Evolutionary conservation across 2,888 invertebrate genomes (phyloP).

Genomic region (Lasius platythorax): DNA sequence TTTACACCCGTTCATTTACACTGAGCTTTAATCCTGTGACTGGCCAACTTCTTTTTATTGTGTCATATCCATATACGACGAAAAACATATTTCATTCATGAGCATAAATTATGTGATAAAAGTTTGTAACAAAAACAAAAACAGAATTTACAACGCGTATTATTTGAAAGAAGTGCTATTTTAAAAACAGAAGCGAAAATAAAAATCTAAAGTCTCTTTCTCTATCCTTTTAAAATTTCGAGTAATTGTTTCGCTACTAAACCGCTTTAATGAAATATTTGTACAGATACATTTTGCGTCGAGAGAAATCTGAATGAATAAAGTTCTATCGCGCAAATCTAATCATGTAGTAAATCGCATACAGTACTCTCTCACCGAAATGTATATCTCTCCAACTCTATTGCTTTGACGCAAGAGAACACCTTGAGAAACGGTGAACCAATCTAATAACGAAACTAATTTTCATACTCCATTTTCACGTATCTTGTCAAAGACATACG

Average conservation of each 20-base stretch:
- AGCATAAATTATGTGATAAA: constrained; percentile 40
- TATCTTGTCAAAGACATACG: constrained; percentile 39
- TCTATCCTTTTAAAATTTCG: not conserved
- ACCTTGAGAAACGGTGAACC: constrained; percentile 53
- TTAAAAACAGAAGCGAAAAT: not conserved
- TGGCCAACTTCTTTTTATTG: constrained; percentile 34
- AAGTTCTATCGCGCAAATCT: constrained; percentile 33
- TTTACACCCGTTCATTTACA: constrained; percentile 38
- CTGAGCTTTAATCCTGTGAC: constrained; percentile 29
- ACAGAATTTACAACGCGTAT: not conserved
- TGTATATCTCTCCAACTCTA: constrained; percentile 27
- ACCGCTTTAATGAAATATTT: constrained; percentile 3
- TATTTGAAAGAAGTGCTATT: not conserved
- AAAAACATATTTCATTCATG: constrained; percentile 47
- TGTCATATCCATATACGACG: constrained; percentile 8
- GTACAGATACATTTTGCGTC: not conserved
- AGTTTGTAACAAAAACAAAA: constrained; percentile 9
- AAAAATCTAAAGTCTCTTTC: not conserved
- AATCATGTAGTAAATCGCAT: constrained; percentile 45
- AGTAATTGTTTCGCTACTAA: constrained; percentile 4
- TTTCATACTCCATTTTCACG: constrained; percentile 53
- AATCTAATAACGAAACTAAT: constrained; percentile 54
- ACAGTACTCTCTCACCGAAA: constrained; percentile 36
- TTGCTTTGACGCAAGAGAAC: constrained; percentile 46
- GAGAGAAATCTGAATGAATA: constrained; percentile 20